These are phyloP conservation scores for Drosophila athabasca DNA, from an alignment of 1,140 invertebrate genomes.

Conservation along the genomic window DNA sequence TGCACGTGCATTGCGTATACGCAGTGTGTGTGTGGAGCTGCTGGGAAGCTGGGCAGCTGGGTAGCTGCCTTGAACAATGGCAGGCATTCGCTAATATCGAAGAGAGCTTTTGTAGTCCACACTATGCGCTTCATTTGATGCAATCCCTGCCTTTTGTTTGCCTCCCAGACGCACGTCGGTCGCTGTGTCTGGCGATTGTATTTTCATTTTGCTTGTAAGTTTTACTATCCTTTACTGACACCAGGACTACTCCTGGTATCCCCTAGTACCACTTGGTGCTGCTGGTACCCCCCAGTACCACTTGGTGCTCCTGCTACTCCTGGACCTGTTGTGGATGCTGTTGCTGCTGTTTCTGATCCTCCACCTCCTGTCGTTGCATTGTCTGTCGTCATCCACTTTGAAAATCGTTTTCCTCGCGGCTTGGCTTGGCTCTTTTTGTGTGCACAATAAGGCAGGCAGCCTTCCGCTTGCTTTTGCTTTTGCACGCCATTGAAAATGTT, in stretches of 20 bases:
- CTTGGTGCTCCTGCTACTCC: no score
- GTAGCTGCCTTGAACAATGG: slow-evolving; percentile 11
- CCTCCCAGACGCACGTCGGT: slow-evolving; percentile 15
- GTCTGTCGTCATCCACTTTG: slow-evolving; percentile 22
- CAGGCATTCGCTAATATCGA: slow-evolving; percentile 45
- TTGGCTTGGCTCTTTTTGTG: slow-evolving; percentile 22
- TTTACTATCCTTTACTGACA: slow-evolving; percentile 52
- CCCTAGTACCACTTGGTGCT: no score
- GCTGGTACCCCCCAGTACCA: no score
- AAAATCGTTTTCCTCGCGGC: slow-evolving; percentile 32
- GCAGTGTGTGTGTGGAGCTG: slow-evolving; percentile 18
- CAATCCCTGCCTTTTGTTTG: slow-evolving; percentile 69
- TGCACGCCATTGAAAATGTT: slow-evolving; percentile 53
- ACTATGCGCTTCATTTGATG: slow-evolving; percentile 66
- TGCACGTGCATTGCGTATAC: slow-evolving; percentile 57
- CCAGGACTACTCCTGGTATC: slow-evolving; percentile 2
- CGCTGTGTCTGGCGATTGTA: slow-evolving; percentile 35
- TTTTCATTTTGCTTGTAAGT: slow-evolving; percentile 60
- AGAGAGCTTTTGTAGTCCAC: slow-evolving; percentile 47
- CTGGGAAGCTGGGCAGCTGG: neutral
- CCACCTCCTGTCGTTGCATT: slow-evolving; percentile 3
- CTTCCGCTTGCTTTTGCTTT: slow-evolving; percentile 21
- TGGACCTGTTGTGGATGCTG: neutral
- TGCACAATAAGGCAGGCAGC: slow-evolving; percentile 30
- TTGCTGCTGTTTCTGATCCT: neutral